Evolutionary conservation across 2,113 vertebrate species (phyloP), one percentile per base, ranked within the genome.

Genomic region (Columba livia): DNA sequence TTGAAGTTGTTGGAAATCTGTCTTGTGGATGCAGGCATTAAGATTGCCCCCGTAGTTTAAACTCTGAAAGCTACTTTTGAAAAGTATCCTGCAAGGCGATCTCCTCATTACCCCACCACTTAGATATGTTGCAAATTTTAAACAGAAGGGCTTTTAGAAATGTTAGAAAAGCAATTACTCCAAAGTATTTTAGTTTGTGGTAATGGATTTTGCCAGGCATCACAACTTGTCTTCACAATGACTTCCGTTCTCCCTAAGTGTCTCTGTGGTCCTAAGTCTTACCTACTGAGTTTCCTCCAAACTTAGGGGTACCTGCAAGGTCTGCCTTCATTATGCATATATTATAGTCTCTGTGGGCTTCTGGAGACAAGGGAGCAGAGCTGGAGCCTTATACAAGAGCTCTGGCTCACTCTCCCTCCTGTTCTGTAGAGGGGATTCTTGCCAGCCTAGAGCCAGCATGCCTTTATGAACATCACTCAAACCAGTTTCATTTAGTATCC

Each of bases 391-490:
- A 10, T 4, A 15, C 8, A 70, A 32, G 54, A 36, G 23, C 29
- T 80, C 40, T 83, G 79, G 15, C 31, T 79, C 0, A 0, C 54
- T 57, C 8, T 74, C 40, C 11, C 7, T 61, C 26, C 32, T 23
- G 17, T 56, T 91, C 42, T 51, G 17, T n/a, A 18, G 71, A n/a
- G 3, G 8, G 12, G 12, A 9, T 54, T 32, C 67, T 88, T 36
- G 28, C 84, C 25, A 84, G 31, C 16, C 44, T n/a, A 10, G 44
- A 72, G 19, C 58, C 1, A 3, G 77, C 54, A 20, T 0, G 0
- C 36, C 29, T 65, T 40, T 44, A 11, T 21, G 47, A 54, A 10
- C 20, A 6, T 17, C 7, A 20, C 25, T 16, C n/a, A 29, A 25
- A 24, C 3, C 11, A 18, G 9, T 54, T 65, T 42, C 13, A 23